Percentiles rank a stretch among this genome's conserved stretches.
Conservation (phyloP, 2,113 vertebrate genomes). For the Nipponia nippon region DNA sequence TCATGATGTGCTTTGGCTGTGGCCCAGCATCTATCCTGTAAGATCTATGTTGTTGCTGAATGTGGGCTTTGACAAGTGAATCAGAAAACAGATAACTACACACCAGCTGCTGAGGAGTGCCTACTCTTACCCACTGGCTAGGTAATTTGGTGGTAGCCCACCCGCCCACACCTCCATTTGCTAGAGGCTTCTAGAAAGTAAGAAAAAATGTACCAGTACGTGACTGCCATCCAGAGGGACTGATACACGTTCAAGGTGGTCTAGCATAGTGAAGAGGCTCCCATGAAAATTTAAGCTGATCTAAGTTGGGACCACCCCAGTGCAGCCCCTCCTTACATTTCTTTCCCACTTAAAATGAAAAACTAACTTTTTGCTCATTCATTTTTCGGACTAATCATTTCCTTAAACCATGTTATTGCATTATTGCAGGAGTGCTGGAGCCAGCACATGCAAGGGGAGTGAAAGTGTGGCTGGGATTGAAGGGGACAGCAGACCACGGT, state of each 20-base stretch:
- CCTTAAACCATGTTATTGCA: background rate
- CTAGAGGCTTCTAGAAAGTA: background rate
- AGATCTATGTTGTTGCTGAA: background rate
- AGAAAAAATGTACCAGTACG: background rate
- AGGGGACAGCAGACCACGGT: background rate
- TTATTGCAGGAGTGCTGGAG: background rate
- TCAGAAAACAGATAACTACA: background rate
- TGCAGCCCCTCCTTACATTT: background rate
- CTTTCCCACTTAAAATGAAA: background rate
- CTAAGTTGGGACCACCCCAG: background rate
- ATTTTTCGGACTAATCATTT: background rate
- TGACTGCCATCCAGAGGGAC: background rate
- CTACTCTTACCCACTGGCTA: background rate
- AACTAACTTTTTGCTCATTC: background rate
- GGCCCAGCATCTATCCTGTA: background rate
- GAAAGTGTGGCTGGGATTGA: fast-evolving
- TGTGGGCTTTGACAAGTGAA: background rate
- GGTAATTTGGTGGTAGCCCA: background rate
- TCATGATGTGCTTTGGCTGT: background rate
- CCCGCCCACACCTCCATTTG: background rate
- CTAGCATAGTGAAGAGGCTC: background rate
- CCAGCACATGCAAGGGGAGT: background rate
- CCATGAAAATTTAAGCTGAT: background rate
- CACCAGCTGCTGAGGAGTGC: background rate
- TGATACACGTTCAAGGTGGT: background rate